Base-by-base conservation (phyloP, 2,797 vertebrate genomes). In the Carapus acus region DNA sequence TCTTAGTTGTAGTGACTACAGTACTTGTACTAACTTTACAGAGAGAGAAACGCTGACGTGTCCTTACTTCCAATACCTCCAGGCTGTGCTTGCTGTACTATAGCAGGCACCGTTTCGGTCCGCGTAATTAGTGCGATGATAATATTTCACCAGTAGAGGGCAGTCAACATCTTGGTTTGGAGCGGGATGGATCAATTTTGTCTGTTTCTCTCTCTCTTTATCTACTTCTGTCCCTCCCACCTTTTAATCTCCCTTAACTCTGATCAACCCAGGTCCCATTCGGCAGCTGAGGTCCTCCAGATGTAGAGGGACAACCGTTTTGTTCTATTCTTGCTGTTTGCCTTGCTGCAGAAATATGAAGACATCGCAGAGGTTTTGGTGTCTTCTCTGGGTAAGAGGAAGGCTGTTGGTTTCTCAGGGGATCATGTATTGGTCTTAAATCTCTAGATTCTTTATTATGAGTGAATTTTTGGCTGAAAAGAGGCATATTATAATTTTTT, bases 371-470 rank as follows among this genome's bases (percentile, higher is more conserved):
- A 18, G 4, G 0, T 11, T 61, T 4, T 48, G 40, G 7, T n/a
- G 57, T 21, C 49, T 63, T 22, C 15, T 78, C 48, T 66, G 40
- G 76, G 78, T 81, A 31, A 78, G 73, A 51, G 14, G 4, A 51
- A 17, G 8, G 1, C n/a, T n/a, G n/a, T n/a, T n/a, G n/a, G n/a
- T n/a, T n/a, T n/a, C n/a, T n/a, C n/a, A n/a, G n/a, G n/a, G n/a
- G n/a, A n/a, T n/a, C n/a, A n/a, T n/a, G n/a, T n/a, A n/a, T n/a
- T n/a, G n/a, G n/a, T n/a, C n/a, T n/a, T n/a, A n/a, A n/a, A n/a
- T n/a, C 31, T 33, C 14, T 33, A 33, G 9, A 11, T 33, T 33
- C 2, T 33, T 33, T 33, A 29, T 29, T 29, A 29, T 29, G 11
- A 29, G 11, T 6, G 6, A 29, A 6, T 29, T 29, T 29, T 6